Conservation (phyloP, 2,113 vertebrate genomes). For the Abramis brama region DNA sequence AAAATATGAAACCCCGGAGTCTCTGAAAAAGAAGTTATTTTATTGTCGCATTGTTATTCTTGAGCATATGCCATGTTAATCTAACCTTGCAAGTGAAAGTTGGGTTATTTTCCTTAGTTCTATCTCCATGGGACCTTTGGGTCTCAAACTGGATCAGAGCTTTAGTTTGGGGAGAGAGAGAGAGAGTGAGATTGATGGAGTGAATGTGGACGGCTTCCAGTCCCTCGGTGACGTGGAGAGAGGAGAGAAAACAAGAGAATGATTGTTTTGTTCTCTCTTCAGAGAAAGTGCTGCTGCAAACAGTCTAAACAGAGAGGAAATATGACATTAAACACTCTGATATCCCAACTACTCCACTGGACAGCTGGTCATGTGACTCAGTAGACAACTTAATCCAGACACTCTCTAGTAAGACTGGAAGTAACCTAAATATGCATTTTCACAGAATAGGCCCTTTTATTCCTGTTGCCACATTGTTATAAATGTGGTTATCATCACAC, state of each 20-base stretch:
- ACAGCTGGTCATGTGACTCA: slow-evolving; percentile 13
- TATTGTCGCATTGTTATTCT: slow-evolving; percentile 54
- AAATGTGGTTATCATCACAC: slow-evolving; percentile 39
- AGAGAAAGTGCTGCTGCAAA: slow-evolving; percentile 36
- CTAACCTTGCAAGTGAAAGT: slow-evolving; percentile 58
- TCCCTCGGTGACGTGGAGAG: slow-evolving; percentile 43
- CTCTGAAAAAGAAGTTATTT: slow-evolving; percentile 47
- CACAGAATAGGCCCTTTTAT: slow-evolving; percentile 6
- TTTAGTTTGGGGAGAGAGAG: slow-evolving; percentile 28
- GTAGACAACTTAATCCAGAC: slow-evolving; percentile 29
- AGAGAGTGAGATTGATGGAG: slow-evolving; percentile 62
- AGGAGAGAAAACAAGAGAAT: slow-evolving; percentile 45
- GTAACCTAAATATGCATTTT: neutral
- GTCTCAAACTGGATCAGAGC: slow-evolving; percentile 46
- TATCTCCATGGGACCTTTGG: slow-evolving; percentile 60
- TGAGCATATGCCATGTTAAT: slow-evolving; percentile 57
- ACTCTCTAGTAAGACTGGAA: neutral
- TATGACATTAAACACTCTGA: slow-evolving; percentile 39
- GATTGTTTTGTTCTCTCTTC: slow-evolving; percentile 40
- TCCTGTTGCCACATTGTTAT: slow-evolving; percentile 24
- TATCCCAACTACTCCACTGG: neutral
- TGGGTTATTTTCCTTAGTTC: slow-evolving; percentile 66
- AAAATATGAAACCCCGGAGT: neutral
- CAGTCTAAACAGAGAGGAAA: slow-evolving; percentile 39
- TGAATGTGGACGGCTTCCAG: slow-evolving; percentile 62